phyloP scores from a whole-genome alignment of 92 coral and sea anemone species.

The Paramuricea clavata region DNA sequence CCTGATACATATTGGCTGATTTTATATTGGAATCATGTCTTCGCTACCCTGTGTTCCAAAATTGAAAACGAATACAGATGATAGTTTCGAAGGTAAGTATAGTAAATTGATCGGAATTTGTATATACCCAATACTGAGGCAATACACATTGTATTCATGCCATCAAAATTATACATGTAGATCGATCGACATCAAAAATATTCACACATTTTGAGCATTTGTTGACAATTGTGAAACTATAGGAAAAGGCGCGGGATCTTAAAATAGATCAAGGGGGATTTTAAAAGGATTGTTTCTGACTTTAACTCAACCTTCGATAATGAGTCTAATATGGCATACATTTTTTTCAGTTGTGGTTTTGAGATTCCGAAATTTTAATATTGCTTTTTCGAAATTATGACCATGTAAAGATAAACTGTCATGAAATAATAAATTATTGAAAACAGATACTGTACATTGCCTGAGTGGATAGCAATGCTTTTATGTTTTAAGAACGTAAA shows the following conservation, averaged over 20 bases:
- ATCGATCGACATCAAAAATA: too few relatives aligned
- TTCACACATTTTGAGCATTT: neutral
- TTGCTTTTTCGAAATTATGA: neutral
- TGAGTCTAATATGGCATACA: neutral
- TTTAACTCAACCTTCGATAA: too few relatives aligned
- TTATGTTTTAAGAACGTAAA: neutral
- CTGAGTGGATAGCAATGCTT: too few relatives aligned
- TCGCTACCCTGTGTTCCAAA: neutral
- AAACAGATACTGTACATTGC: neutral
- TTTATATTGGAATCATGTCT: neutral
- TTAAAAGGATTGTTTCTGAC: neutral
- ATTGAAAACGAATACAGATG: neutral
- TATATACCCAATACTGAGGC: neutral
- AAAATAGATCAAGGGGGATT: neutral
- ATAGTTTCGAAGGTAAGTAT: constrained; percentile 6
- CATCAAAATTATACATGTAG: too few relatives aligned
- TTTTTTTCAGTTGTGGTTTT: neutral
- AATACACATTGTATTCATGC: too few relatives aligned
- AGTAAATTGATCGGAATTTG: neutral
- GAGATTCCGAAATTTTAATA: neutral
- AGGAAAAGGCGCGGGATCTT: neutral
- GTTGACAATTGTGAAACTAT: neutral
- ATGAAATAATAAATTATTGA: neutral
- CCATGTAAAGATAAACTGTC: neutral
- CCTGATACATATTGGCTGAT: too few relatives aligned